Base-by-base conservation (phyloP, 1,140 invertebrate species). In the Fopius arisanus region DNA sequence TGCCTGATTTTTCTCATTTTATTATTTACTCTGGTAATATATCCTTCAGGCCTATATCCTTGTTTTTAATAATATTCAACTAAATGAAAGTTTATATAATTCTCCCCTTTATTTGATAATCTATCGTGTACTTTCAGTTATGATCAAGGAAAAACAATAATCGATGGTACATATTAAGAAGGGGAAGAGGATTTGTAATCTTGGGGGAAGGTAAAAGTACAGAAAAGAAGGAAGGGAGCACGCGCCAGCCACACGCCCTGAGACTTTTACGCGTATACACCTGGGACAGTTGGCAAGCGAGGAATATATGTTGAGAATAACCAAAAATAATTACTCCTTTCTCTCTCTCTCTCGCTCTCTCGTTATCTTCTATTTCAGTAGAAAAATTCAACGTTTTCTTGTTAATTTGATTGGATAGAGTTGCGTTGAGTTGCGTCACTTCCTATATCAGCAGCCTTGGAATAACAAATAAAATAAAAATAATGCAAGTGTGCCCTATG, bases 241-340 rank as follows among this genome's bases (percentile, higher is more conserved):
- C 83, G 84, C 82, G 83, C 83, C 82, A 81, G 84, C 83, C 84
- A 86, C 84, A 86, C 84, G 82, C 80, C 83, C 79, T 70, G 72
- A 76, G 75, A 75, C 78, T 76, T 79, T 74, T 75, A 75, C 69
- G 62, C 37, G 65, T 75, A 77, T 80, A 79, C 84, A 85, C 83
- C 83, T 85, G 84, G 80, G 84, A 85, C 84, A 86, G 84, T 86
- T 86, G 84, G 84, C 83, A 85, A 85, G 84, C 84, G 84, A 78
- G 78, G 78, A 59, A 43, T 59, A 73, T 69, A 62, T 29, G 16
- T 21, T 66, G 26, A 6, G 37, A 73, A 67, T 10, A 68, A 65
- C 62, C 37, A 68, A 67, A 31, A 63, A 62, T 48, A 63, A 40
- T 65, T 29, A n/a, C n/a, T n/a, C n/a, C 67, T 37, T n/a, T 19